phyloP scores from a whole-genome alignment of 2,888 invertebrate genomes.

The Drosophila subquinaria region DNA sequence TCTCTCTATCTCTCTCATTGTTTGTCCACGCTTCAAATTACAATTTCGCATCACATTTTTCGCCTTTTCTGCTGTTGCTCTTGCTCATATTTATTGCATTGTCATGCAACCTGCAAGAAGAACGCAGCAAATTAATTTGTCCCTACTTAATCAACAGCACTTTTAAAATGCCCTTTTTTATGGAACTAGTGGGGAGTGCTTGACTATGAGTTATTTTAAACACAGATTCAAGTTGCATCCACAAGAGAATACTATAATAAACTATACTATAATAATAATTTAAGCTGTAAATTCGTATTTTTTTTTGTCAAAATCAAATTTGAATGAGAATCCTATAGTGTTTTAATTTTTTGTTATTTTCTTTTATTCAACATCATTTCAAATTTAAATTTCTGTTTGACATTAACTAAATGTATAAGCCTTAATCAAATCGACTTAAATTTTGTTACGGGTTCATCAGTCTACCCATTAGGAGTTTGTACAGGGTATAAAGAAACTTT shows the following conservation, averaged over 20 bases:
- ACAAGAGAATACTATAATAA: too few relatives aligned
- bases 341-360: too few relatives aligned
- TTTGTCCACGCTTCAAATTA: slow-evolving; percentile 44
- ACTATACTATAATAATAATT: too few relatives aligned
- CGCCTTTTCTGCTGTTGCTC: slow-evolving; percentile 16
- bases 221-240: too few relatives aligned
- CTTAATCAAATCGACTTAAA: neutral
- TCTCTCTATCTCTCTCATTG: neutral
- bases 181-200: neutral
- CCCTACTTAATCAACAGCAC: slow-evolving; percentile 26
- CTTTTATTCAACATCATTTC: too few relatives aligned
- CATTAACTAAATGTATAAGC: neutral
- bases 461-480: neutral
- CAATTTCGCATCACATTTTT: slow-evolving; percentile 43
- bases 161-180: neutral
- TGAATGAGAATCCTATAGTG: too few relatives aligned
- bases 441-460: neutral
- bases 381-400: neutral
- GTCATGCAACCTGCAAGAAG: slow-evolving; percentile 44
- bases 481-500: neutral
- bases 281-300: too few relatives aligned
- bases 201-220: neutral
- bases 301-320: too few relatives aligned
- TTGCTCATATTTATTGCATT: slow-evolving; percentile 67
- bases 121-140: slow-evolving; percentile 61